Percentiles rank a stretch among this genome's conserved stretches.
Conservation (phyloP, 2,797 vertebrate genomes). For the Rhadinocentrus ornatus region DNA sequence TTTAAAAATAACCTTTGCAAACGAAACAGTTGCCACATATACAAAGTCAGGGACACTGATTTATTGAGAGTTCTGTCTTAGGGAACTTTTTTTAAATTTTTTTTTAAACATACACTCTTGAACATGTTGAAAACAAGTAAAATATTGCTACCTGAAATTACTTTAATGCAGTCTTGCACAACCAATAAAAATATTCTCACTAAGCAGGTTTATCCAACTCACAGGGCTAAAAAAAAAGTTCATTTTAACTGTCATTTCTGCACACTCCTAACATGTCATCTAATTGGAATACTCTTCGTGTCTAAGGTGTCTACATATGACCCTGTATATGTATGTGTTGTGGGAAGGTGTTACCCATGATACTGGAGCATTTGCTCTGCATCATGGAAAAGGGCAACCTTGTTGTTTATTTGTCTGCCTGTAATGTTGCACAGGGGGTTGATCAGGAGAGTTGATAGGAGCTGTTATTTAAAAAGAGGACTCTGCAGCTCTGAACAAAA, state of each 20-base stretch:
- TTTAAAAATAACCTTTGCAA: too few species aligned
- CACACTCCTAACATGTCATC: slow-evolving; percentile 22
- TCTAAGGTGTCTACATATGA: background rate
- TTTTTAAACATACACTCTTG: too few species aligned
- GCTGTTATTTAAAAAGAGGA: slow-evolving; percentile 87
- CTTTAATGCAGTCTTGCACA: slow-evolving; percentile 62
- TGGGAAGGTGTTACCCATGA: slow-evolving; percentile 65
- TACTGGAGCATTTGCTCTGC: slow-evolving; percentile 63
- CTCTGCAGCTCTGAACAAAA: slow-evolving; percentile 85
- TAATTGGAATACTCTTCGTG: slow-evolving; percentile 2
- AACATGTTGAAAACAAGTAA: slow-evolving; percentile 28
- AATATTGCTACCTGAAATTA: slow-evolving; percentile 64
- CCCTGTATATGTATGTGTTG: slow-evolving; percentile 7
- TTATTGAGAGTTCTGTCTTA: too few species aligned
- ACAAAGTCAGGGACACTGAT: too few species aligned
- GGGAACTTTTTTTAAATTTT: too few species aligned
- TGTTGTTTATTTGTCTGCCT: slow-evolving; percentile 83
- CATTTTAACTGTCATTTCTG: slow-evolving; percentile 17
- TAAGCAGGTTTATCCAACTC: slow-evolving; percentile 77
- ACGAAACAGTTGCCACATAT: too few species aligned
- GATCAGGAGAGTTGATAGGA: slow-evolving; percentile 86
- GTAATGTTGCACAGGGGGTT: slow-evolving; percentile 81
- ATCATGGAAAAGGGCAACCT: slow-evolving; percentile 78
- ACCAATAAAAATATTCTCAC: slow-evolving; percentile 35
- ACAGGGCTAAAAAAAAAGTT: slow-evolving; percentile 53